phyloP scores from a whole-genome alignment of 2,797 vertebrate species.

The Anguilla obscura region DNA sequence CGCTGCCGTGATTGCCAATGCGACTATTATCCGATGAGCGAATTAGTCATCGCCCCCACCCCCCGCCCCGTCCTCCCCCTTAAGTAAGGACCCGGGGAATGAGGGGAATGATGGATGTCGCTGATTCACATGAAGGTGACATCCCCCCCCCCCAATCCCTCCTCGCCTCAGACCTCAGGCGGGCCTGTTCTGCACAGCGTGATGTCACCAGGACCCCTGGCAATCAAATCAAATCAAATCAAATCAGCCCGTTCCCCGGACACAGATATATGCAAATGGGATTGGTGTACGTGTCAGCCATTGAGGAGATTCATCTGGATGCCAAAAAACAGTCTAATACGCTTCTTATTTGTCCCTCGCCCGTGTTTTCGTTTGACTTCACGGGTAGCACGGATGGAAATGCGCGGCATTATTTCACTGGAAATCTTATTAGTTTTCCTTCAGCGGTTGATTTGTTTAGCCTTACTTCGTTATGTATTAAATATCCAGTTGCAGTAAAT shows the following conservation, averaged over 20 bases:
- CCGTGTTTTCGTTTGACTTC: background rate
- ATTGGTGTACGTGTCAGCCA: background rate
- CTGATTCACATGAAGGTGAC: constrained; percentile 31
- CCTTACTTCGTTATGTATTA: background rate
- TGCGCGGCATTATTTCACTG: background rate
- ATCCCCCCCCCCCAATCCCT: background rate
- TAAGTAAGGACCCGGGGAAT: background rate
- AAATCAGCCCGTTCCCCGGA: background rate
- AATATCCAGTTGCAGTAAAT: background rate
- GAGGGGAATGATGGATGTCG: constrained; percentile 23
- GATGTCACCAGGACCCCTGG: constrained; percentile 19
- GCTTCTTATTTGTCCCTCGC: background rate
- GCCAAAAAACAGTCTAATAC: constrained; percentile 7
- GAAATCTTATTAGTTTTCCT: background rate
- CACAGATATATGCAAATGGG: constrained; percentile 19
- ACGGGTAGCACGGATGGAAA: background rate
- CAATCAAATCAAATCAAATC: constrained; percentile 15
- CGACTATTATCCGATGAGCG: background rate
- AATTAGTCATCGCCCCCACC: background rate
- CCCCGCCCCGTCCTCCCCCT: background rate
- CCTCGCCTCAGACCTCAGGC: background rate
- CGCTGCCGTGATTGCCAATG: background rate
- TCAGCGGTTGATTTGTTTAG: background rate
- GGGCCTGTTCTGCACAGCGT: constrained; percentile 9
- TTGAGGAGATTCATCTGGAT: background rate